phyloP scores from a whole-genome alignment of 2,888 invertebrate species.

The Drosophila neonasuta region DNA sequence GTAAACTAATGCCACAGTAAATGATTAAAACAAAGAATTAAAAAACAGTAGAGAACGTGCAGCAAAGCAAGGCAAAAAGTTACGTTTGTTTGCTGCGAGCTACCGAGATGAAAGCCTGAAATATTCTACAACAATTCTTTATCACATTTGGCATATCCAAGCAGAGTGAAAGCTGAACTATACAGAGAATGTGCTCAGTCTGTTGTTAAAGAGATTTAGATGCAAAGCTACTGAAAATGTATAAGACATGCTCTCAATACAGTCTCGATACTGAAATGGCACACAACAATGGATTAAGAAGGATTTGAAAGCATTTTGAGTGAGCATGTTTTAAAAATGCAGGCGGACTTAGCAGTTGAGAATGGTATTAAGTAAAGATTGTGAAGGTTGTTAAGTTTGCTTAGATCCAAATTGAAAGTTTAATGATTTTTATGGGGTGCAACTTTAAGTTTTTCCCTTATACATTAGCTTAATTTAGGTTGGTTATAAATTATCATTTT shows the following conservation, averaged over 20 bases:
- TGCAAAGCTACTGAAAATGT: slow-evolving; percentile 1
- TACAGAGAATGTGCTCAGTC: slow-evolving; percentile 1
- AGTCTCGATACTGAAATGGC: background rate
- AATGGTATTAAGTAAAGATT: too few relatives aligned
- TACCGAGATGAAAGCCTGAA: slow-evolving; percentile 15
- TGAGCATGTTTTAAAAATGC: background rate
- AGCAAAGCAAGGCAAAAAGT: slow-evolving; percentile 7
- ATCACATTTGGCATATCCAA: slow-evolving; percentile 10
- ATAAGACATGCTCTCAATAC: background rate
- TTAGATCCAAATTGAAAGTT: too few relatives aligned
- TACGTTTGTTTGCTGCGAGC: slow-evolving; percentile 14
- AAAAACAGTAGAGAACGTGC: slow-evolving; percentile 2
- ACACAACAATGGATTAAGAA: background rate
- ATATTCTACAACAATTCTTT: slow-evolving; percentile 12
- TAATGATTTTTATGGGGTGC: too few relatives aligned
- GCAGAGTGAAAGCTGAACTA: background rate
- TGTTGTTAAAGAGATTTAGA: background rate
- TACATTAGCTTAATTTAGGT: too few relatives aligned
- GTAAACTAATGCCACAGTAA: slow-evolving; percentile 69
- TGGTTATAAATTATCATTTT: too few relatives aligned
- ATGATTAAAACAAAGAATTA: slow-evolving; percentile 39
- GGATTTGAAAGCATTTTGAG: background rate
- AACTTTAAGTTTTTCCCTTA: too few relatives aligned
- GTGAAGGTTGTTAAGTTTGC: too few relatives aligned
- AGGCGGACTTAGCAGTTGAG: too few relatives aligned